phyloP scores from a whole-genome alignment of 2,113 vertebrate species.

The Amphiprion ocellaris region DNA sequence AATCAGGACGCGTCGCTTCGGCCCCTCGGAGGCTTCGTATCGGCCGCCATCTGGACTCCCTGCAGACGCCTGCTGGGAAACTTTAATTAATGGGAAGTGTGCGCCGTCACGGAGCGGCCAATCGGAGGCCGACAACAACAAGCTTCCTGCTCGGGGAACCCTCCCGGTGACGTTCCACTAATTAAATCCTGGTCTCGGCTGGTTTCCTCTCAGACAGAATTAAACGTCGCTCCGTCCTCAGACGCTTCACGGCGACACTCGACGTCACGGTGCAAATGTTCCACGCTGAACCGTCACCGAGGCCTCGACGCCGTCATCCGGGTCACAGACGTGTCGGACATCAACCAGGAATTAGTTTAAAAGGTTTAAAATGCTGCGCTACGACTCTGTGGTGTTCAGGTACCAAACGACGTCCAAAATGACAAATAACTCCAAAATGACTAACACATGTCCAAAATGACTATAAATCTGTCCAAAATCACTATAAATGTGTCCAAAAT shows the following conservation, averaged over 20 bases:
- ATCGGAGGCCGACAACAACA: slow-evolving; percentile 68
- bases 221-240: neutral
- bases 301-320: no score
- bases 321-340: no score
- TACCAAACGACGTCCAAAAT: no score
- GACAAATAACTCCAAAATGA: no score
- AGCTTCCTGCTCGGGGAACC: slow-evolving; percentile 54
- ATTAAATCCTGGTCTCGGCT: slow-evolving; percentile 64
- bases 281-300: no score
- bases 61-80: slow-evolving; percentile 65
- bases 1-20: slow-evolving; percentile 50
- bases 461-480: no score
- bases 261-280: no score
- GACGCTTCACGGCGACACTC: neutral
- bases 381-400: no score
- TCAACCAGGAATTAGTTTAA: no score
- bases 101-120: slow-evolving; percentile 50
- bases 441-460: no score
- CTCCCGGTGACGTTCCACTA: slow-evolving; percentile 42
- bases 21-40: slow-evolving; percentile 58
- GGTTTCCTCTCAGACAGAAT: slow-evolving; percentile 14
- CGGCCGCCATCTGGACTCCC: slow-evolving; percentile 76
- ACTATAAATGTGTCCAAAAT: no score
- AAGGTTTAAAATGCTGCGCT: no score
- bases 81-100: slow-evolving; percentile 74